Conservation (phyloP, 2,888 invertebrate genomes). For the Mylabris sibirica region DNA sequence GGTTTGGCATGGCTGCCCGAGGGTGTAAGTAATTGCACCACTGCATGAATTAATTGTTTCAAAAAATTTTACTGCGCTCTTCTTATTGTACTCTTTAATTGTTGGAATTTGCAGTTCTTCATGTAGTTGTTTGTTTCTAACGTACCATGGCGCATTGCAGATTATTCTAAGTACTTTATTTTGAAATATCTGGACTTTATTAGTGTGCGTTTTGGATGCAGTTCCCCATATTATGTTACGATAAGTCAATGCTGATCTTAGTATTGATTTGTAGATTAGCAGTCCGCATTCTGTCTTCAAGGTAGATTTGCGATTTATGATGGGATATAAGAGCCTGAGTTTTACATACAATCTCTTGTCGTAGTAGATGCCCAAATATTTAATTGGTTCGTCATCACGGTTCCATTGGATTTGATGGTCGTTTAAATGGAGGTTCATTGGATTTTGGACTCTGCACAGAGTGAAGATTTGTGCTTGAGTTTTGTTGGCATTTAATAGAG, state of each 20-base stretch:
- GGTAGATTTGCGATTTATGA: not conserved
- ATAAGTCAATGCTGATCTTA: not conserved
- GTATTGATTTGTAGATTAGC: not conserved
- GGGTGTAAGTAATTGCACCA: not conserved
- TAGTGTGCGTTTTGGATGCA: not conserved
- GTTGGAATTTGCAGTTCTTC: not conserved
- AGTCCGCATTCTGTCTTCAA: not conserved
- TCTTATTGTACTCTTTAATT: not conserved
- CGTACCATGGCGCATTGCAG: not conserved
- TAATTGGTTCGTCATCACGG: no score
- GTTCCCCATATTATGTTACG: not conserved
- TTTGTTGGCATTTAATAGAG: no score
- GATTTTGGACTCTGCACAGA: no score
- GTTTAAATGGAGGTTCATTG: no score
- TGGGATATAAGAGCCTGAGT: not conserved
- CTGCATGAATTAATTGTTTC: constrained; percentile 4
- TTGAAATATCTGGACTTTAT: not conserved
- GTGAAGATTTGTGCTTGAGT: no score
- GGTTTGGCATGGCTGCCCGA: not conserved
- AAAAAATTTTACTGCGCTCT: not conserved
- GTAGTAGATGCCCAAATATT: no score
- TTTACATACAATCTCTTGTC: not conserved
- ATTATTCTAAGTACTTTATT: not conserved
- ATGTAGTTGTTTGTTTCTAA: not conserved
- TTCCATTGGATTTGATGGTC: no score